Base-by-base conservation (phyloP, 2,888 invertebrate species). In the Chrysomela aeneicollis region DNA sequence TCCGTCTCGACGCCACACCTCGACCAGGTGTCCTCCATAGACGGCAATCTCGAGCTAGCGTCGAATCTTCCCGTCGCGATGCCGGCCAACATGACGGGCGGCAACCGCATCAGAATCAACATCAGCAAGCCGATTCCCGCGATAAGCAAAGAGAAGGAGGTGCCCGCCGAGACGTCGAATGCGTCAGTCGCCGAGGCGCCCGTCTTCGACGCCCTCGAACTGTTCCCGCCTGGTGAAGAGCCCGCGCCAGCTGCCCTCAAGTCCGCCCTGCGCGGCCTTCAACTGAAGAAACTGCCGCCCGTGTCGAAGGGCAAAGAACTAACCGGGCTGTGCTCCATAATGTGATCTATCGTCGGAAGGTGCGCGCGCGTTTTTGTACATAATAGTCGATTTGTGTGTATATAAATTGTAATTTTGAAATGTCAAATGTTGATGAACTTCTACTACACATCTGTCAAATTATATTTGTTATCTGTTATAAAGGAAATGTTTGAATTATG, bases 311-410 rank as follows among this genome's bases (percentile, higher is more conserved):
- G 94, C 30, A 87, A 86, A 67, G 95, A 95, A 79, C 85, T 93
- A 18, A 94, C 95, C 0, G 95, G 93, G 30, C 85, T 95, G 73
- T 95, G 95, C 84, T 90, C 92, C 57, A 92, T 95, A 74, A 93
- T 93, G 93, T 93, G 86, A 87, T 81, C 65, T 46, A 37, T 55
- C 58, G 54, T 60, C n/a, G n/a, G 35, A 47, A 58, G 52, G 32
- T 35, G 32, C 10, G 42, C n/a, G 42, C 12, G 30, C 12, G 32
- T 52, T 50, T 55, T 59, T 68, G 69, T 69, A 69, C 37, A 71
- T 68, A 54, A 12, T 54, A 12, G 17, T 3, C 18, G 18, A 9
- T 10, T 32, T 46, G 42, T 55, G 10, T 15, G 19, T 21, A 42
- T n/a, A 2, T 55, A 42, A 26, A 42, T 5, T 30, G 17, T 47